phyloP scores from a whole-genome alignment of 1,140 invertebrate species.

The Ceratina australensis region DNA sequence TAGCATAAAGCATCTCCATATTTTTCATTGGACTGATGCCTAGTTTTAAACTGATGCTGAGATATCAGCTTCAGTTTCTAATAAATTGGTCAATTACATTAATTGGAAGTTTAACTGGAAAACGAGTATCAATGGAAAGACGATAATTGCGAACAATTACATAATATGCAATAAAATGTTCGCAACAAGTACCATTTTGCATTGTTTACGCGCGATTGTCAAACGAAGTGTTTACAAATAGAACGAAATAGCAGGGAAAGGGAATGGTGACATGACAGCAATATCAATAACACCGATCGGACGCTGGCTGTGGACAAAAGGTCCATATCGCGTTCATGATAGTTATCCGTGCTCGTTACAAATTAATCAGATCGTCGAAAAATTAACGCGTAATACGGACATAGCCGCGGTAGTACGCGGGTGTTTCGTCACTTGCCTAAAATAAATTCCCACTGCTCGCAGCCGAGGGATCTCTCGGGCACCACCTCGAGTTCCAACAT shows the following conservation, averaged over 20 bases:
- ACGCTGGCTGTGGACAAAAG: neutral
- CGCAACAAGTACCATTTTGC: slow-evolving; percentile 26
- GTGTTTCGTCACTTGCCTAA: slow-evolving; percentile 87
- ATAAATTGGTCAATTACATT: neutral
- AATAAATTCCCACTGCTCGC: slow-evolving; percentile 98
- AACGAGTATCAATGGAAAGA: neutral
- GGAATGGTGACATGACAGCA: slow-evolving; percentile 11
- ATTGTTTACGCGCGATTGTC: slow-evolving; percentile 75
- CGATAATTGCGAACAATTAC: slow-evolving; percentile 62
- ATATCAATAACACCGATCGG: slow-evolving; percentile 20
- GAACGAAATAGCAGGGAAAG: slow-evolving; percentile 20
- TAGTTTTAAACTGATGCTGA: neutral
- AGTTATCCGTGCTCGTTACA: neutral
- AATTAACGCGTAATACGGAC: slow-evolving; percentile 61
- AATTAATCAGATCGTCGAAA: slow-evolving; percentile 24
- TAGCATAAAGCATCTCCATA: no score
- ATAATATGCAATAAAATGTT: slow-evolving; percentile 63
- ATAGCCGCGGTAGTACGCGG: slow-evolving; percentile 47
- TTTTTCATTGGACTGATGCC: neutral
- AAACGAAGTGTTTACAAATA: slow-evolving; percentile 66
- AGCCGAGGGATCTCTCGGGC: slow-evolving; percentile 96
- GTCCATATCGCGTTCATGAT: neutral
- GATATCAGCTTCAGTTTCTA: neutral
- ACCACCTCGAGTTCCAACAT: slow-evolving; percentile 98
- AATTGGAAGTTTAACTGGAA: neutral